Evolutionary conservation across 2,113 vertebrate species (phyloP), one percentile per base, ranked within the genome.

Genomic region (Psilopsiagon aymara): DNA sequence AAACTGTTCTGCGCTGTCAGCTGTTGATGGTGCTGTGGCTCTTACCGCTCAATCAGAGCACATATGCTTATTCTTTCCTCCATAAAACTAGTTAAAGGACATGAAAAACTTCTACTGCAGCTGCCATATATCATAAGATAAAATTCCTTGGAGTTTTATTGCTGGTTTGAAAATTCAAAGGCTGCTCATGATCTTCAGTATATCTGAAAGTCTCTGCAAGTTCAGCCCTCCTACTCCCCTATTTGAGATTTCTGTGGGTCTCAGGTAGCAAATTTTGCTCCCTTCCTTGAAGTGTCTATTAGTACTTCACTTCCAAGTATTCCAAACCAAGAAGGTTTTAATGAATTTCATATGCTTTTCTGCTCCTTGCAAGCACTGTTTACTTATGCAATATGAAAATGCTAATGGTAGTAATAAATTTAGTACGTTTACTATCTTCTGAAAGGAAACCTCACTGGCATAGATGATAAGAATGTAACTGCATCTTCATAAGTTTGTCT

Each of bases 381-480:
- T 92, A 78, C 71, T 90, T 94, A 93, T 90, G 76, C 82, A 78
- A 60, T 27, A 73, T 71, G 90, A 75, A 90, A 95, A 95, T 92
- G 93, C 88, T 92, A 94, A 96, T 78, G 60, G 51, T 76, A 81
- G 47, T n/a, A 80, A 84, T 78, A 68, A 82, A 86, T 92, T 60
- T 92, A 62, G 89, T 82, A n/a, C 83, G 7, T 84, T 75, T 77
- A 13, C 86, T 86, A 52, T 92, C 88, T 93, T 83, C 79, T 81
- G 82, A 86, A 75, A 95, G 43, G 77, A 94, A 81, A 63, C 73
- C 76, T 83, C 6, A 2, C 75, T 74, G 92, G 43, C 60, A 29
- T 67, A 10, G 35, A 29, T 57, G 90, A 92, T 96, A 94, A 92
- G 88, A 79, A 82, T 20, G 25, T 23, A 51, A 82, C 67, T 80